These are phyloP conservation scores for Lobophora halterata DNA, from an alignment of 2,888 invertebrate genomes.

Conservation along the genomic window DNA sequence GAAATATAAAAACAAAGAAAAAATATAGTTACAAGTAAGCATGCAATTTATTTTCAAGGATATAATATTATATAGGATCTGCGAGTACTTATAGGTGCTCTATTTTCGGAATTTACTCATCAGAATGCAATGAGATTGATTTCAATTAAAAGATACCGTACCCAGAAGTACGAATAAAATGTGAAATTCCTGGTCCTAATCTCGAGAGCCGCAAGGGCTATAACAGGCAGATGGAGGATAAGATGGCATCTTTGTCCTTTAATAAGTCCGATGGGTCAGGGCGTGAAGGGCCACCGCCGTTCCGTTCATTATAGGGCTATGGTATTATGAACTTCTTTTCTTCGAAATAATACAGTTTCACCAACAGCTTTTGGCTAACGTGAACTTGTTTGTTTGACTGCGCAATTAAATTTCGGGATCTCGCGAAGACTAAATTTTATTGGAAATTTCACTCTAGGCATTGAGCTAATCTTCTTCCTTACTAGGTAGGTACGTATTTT, in stretches of 20 bases:
- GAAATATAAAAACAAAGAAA: too few relatives aligned
- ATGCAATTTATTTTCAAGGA: not conserved
- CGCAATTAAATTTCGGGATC: too few relatives aligned
- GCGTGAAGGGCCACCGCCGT: slow-evolving; percentile 35
- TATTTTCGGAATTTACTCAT: slow-evolving; percentile 9
- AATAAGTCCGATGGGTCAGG: slow-evolving; percentile 48
- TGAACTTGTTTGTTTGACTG: too few relatives aligned
- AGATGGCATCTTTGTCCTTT: slow-evolving; percentile 41
- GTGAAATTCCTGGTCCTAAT: slow-evolving; percentile 41
- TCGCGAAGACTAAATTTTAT: too few relatives aligned
- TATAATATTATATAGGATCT: not conserved
- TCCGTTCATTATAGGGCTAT: slow-evolving; percentile 31
- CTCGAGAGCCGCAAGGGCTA: slow-evolving; percentile 38
- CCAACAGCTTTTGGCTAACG: slow-evolving; percentile 2
- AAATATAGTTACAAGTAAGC: too few relatives aligned
- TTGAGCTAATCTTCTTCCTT: too few relatives aligned
- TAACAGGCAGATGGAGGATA: slow-evolving; percentile 41
- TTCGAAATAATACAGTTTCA: slow-evolving; percentile 18
- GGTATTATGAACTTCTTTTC: slow-evolving; percentile 32
- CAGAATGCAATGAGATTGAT: slow-evolving; percentile 22
- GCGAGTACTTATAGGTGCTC: not conserved
- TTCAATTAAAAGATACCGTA: slow-evolving; percentile 25
- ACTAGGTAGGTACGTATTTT: too few relatives aligned
- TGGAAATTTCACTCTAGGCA: too few relatives aligned
- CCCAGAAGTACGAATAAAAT: slow-evolving; percentile 30